phyloP scores from a whole-genome alignment of 2,797 vertebrate species.

The Rousettus madagascariensis region DNA sequence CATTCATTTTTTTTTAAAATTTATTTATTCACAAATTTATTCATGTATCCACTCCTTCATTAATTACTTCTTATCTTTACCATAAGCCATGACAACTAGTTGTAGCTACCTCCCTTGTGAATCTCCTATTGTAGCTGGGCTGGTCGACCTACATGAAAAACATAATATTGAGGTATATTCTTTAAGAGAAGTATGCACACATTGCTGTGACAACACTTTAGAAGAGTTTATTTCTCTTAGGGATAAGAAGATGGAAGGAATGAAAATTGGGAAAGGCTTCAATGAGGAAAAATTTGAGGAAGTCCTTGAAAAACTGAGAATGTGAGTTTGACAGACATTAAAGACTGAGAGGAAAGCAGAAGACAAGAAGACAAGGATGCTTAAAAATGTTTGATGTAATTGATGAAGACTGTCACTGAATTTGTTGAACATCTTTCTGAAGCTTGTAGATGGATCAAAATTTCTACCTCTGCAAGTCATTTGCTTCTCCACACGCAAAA shows the following conservation, averaged over 20 bases:
- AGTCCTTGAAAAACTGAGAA: conserved; percentile 20
- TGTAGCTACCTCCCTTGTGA: background rate
- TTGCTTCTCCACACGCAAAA: background rate
- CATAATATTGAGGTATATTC: background rate
- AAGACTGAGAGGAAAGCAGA: background rate
- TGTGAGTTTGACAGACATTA: background rate
- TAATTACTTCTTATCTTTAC: conserved; percentile 12
- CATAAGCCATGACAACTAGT: background rate
- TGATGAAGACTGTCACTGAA: background rate
- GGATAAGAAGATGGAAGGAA: background rate
- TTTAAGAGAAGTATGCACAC: background rate
- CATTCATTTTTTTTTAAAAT: background rate
- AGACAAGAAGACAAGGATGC: background rate
- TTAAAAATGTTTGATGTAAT: background rate
- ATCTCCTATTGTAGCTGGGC: background rate
- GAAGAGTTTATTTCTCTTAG: background rate
- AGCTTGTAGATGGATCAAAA: background rate
- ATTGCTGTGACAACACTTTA: background rate
- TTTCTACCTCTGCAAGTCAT: background rate
- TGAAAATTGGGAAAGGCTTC: background rate
- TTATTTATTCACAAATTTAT: background rate
- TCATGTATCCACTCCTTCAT: background rate
- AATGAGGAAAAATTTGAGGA: background rate
- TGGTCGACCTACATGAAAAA: background rate
- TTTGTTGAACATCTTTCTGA: background rate